Percentiles rank a stretch among this genome's conserved stretches.
Evolutionary conservation across 2,113 vertebrate species (phyloP).

Genomic region (Otocyon megalotis): DNA sequence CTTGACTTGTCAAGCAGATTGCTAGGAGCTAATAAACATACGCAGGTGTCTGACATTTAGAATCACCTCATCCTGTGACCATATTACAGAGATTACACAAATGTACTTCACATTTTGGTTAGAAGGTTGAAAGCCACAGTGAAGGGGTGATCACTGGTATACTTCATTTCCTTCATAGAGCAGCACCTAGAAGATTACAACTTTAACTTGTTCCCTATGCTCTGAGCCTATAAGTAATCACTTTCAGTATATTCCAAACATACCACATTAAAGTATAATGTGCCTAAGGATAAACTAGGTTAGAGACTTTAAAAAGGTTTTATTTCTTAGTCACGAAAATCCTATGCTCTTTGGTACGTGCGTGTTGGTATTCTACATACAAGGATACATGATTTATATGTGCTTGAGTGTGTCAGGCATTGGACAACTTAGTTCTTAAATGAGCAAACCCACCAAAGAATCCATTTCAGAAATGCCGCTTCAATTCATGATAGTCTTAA

Average conservation of each 20-base stretch:
- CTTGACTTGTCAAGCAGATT: not conserved
- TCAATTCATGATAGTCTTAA: not conserved
- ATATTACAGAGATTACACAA: not conserved
- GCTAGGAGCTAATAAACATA: not conserved
- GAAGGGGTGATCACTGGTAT: fast-evolving
- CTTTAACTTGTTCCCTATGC: not conserved
- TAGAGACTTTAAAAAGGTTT: slow-evolving; percentile 26
- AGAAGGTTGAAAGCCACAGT: not conserved
- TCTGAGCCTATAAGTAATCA: not conserved
- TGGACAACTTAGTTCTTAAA: not conserved
- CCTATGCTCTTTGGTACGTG: not conserved
- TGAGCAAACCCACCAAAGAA: not conserved
- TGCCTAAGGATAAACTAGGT: not conserved
- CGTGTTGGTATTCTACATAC: not conserved
- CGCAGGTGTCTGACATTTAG: not conserved
- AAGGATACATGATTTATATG: not conserved
- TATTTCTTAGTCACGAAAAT: slow-evolving; percentile 62
- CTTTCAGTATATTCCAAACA: not conserved
- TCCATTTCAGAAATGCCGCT: not conserved
- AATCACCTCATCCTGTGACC: not conserved
- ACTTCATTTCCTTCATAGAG: not conserved
- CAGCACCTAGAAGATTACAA: not conserved
- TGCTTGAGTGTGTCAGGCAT: too few species aligned
- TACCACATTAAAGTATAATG: not conserved
- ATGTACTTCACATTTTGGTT: not conserved